These are phyloP conservation scores for Syngnathus floridae DNA, from an alignment of 2,113 vertebrate species.

Conservation along the genomic window DNA sequence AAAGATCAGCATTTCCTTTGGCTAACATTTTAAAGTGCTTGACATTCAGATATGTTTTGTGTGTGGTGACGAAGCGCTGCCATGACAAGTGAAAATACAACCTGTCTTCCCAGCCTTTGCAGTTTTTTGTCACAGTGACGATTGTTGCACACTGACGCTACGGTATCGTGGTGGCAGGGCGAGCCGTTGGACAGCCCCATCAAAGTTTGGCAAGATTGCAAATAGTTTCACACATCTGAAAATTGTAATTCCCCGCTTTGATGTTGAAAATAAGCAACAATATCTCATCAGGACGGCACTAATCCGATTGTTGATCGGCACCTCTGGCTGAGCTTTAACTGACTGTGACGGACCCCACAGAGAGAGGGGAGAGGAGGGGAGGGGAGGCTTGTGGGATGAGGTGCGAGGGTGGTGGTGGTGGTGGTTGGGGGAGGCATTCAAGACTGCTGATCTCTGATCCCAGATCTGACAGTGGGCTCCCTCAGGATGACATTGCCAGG, in stretches of 20 bases:
- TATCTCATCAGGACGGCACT: conserved; percentile 7
- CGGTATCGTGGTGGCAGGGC: too few species aligned
- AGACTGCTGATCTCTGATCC: conserved; percentile 58
- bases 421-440: neutral
- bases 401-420: too few species aligned
- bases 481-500: conserved; percentile 52
- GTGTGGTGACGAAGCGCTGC: too few species aligned
- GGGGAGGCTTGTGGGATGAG: neutral
- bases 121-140: too few species aligned
- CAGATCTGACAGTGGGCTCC: conserved; percentile 59
- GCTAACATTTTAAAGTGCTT: too few species aligned
- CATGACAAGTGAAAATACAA: too few species aligned
- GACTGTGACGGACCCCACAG: conserved; percentile 59
- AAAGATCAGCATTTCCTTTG: neutral
- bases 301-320: conserved; percentile 49
- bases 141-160: too few species aligned
- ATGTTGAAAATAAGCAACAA: conserved; percentile 1
- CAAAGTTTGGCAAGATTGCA: too few species aligned
- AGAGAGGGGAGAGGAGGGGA: conserved; percentile 38
- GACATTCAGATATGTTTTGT: too few species aligned
- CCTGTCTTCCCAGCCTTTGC: too few species aligned
- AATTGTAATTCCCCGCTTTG: neutral
- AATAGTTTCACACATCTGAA: too few species aligned
- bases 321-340: conserved; percentile 48
- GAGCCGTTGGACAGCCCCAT: too few species aligned